These are phyloP conservation scores for Squalus acanthias DNA, from an alignment of 2,797 vertebrate species.

Conservation along the genomic window DNA sequence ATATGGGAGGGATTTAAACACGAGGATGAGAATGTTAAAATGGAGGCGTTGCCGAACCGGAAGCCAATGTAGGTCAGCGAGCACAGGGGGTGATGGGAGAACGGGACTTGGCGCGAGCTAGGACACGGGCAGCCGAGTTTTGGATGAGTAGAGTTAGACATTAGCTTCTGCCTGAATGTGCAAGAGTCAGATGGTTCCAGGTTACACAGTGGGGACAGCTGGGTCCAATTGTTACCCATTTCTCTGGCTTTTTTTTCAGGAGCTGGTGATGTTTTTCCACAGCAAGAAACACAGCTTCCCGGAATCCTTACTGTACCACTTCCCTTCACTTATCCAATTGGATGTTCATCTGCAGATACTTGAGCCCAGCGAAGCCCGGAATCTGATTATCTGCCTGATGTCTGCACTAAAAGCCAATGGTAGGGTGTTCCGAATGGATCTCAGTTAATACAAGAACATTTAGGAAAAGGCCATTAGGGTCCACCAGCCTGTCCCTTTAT, in stretches of 20 bases:
- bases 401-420: conserved; percentile 71
- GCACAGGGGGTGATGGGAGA: not conserved
- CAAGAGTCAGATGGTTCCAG: not conserved
- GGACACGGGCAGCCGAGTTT: not conserved
- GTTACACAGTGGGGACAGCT: not conserved
- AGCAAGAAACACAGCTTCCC: conserved; percentile 67
- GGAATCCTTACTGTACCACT: conserved; percentile 70
- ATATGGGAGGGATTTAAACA: too few relatives aligned
- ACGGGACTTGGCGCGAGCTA: not conserved
- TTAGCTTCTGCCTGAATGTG: not conserved
- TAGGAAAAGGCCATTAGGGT: not conserved
- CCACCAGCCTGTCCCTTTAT: too few relatives aligned
- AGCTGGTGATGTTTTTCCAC: conserved; percentile 64
- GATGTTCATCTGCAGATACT: conserved; percentile 66
- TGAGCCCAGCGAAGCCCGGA: conserved; percentile 67
- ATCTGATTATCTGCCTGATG: conserved; percentile 68
- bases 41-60: too few relatives aligned
- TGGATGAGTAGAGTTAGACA: not conserved
- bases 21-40: too few relatives aligned
- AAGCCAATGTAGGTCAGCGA: too few relatives aligned
- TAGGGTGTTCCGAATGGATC: conserved; percentile 44
- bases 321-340: conserved; percentile 73
- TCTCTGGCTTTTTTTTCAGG: conserved; percentile 50
- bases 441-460: not conserved
- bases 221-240: not conserved